A percentile compares a stretch with the other conserved stretches of the same genome.
Conservation (phyloP, 2,888 invertebrate genomes). For the Laspeyria flexula region DNA sequence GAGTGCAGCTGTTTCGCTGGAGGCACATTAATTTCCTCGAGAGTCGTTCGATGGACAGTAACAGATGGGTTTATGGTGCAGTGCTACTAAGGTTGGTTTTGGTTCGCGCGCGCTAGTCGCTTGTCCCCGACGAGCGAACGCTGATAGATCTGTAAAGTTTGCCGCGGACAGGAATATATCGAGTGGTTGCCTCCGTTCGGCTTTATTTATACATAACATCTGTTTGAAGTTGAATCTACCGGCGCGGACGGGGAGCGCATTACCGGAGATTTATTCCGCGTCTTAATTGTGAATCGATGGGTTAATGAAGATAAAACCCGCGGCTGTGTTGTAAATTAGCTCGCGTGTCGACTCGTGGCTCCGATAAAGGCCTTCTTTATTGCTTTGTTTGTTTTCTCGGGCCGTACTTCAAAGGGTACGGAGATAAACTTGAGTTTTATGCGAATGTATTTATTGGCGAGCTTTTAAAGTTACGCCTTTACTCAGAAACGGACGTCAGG, state of each 20-base stretch:
- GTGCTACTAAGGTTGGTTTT: constrained; percentile 64
- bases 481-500: constrained; percentile 54
- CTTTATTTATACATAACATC: constrained; percentile 86
- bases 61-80: constrained; percentile 28
- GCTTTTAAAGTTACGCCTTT: constrained; percentile 54
- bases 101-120: constrained; percentile 48
- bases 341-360: constrained; percentile 85
- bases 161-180: constrained; percentile 86
- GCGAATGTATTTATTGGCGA: constrained; percentile 77
- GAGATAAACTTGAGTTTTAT: constrained; percentile 83
- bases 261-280: constrained; percentile 85
- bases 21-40: constrained; percentile 29
- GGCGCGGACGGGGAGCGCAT: constrained; percentile 84
- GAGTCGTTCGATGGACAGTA: constrained; percentile 33
- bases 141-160: constrained; percentile 85
- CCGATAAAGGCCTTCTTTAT: constrained; percentile 85
- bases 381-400: constrained; percentile 85
- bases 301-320: constrained; percentile 86
- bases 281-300: constrained; percentile 87
- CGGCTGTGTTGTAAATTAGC: constrained; percentile 86
- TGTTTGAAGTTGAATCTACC: constrained; percentile 85
- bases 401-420: constrained; percentile 82
- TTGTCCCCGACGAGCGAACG: constrained; percentile 66
- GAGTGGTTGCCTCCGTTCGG: constrained; percentile 85
- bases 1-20: constrained; percentile 40